Base-by-base conservation (phyloP, 1,140 invertebrate genomes). In the Cotesia glomerata region DNA sequence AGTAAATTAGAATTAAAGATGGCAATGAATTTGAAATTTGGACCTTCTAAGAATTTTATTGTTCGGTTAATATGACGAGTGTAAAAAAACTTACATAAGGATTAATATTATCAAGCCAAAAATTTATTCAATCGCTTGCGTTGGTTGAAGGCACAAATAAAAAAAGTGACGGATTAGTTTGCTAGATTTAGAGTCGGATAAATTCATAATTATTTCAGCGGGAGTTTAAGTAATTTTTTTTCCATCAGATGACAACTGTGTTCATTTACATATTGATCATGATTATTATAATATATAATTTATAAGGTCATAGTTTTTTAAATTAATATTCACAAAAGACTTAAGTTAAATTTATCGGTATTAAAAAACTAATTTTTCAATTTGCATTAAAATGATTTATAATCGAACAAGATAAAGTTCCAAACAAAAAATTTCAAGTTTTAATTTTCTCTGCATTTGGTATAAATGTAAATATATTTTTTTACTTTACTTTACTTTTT, bases 11-110 rank as follows among this genome's bases (percentile, higher is more conserved):
- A 45, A 45, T 45, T 45, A 7, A 45, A 5, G 5, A 45, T 45
- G 39, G 11, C 39, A 11, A 45, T 45, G 5, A 45, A 45, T 45
- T 18, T 16, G 3, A 56, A 56, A 56, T 56, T 18, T 56, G 39
- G 62, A 36, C 34, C 58, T 64, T 64, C 62, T 64, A 7, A n/a
- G 62, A 64, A 64, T 64, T 64, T 64, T 64, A 39, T 64, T 45
- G 62, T 39, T 45, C 7, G n/a, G 13, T 64, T 64, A 64, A 13
- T 26, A 13, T 11, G n/a, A 5, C 7, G n/a, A 39, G 26, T 34
- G 39, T 64, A 7, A 34, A 39, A 8, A 36, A 64, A 36, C 36
- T 14, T 13, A 35, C 35, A 14, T 8, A 39, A 5, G 35, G 62
- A 64, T 64, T 26, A 26, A 26, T 26, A 26, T 26, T 64, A 64